Evolutionary conservation across 92 coral and sea anemone genomes (phyloP).

Genomic region (Parazoanthus atlanticus): DNA sequence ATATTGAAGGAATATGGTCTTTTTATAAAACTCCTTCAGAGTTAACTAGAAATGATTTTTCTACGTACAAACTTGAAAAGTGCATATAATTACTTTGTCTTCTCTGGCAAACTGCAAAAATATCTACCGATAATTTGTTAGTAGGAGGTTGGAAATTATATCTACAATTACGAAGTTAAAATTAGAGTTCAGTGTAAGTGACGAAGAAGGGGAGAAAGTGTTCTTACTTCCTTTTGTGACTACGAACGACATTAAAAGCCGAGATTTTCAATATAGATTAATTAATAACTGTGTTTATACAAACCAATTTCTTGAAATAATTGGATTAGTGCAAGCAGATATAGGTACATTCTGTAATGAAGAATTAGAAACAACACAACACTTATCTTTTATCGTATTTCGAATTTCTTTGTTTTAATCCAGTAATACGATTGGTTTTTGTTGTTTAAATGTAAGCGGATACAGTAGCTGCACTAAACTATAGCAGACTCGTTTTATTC

Average conservation of each 20-base stretch:
- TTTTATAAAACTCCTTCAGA: neutral
- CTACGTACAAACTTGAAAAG: neutral
- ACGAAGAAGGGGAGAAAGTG: neutral
- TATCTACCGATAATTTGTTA: neutral
- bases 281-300: neutral
- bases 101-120: neutral
- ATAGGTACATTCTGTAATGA: no score
- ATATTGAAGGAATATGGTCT: neutral
- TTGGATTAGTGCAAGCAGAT: no score
- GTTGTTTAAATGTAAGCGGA: no score
- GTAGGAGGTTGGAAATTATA: neutral
- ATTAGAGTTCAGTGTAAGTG: neutral
- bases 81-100: neutral
- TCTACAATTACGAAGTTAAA: neutral
- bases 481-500: no score
- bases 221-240: conserved; percentile 18
- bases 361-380: no score
- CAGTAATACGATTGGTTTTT: no score
- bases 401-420: no score
- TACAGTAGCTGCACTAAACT: no score
- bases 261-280: conserved; percentile 1
- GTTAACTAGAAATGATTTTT: neutral
- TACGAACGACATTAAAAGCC: conserved; percentile 1
- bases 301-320: no score
- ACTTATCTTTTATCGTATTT: no score